These are phyloP conservation scores for Calidris pugnax DNA, from an alignment of 2,113 vertebrate species.

Conservation along the genomic window DNA sequence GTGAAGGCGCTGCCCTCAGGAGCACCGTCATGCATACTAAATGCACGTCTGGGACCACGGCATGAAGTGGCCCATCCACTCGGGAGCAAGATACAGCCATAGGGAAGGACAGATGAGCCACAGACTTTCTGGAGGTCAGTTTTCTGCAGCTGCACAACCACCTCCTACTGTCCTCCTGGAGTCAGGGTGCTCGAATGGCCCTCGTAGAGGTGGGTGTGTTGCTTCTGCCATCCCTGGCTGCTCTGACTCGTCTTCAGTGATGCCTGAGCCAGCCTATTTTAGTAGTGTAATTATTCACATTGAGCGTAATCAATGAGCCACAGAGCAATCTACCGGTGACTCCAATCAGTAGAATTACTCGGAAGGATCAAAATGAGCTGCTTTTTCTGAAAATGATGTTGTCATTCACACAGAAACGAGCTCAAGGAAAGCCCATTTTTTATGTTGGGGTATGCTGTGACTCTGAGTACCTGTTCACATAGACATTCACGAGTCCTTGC, in stretches of 20 bases:
- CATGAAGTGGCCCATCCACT: background rate
- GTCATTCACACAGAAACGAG: background rate
- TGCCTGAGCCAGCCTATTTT: background rate
- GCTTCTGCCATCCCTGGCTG: background rate
- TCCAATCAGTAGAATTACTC: conserved; percentile 46
- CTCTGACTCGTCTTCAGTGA: background rate
- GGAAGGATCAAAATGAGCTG: conserved; percentile 5
- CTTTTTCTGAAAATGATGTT: conserved; percentile 5
- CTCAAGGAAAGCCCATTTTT: background rate
- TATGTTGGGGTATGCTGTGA: background rate
- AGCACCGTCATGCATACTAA: conserved; percentile 17
- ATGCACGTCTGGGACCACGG: background rate
- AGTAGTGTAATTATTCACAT: conserved; percentile 8
- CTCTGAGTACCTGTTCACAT: fast-evolving
- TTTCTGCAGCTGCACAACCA: background rate
- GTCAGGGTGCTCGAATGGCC: background rate
- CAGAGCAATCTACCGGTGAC: conserved; percentile 6
- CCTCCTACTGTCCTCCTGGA: background rate
- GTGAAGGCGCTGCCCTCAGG: background rate
- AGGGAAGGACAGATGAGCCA: background rate
- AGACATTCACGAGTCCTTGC: background rate
- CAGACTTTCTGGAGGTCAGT: background rate
- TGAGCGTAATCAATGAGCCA: conserved; percentile 9
- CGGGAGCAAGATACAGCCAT: fast-evolving
- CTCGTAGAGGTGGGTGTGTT: background rate